These are phyloP conservation scores for Aurelia aurita complex sp. Pacific DNA, from an alignment of 30 jellyfish, hydroid and myxozoan species.

Conservation along the genomic window DNA sequence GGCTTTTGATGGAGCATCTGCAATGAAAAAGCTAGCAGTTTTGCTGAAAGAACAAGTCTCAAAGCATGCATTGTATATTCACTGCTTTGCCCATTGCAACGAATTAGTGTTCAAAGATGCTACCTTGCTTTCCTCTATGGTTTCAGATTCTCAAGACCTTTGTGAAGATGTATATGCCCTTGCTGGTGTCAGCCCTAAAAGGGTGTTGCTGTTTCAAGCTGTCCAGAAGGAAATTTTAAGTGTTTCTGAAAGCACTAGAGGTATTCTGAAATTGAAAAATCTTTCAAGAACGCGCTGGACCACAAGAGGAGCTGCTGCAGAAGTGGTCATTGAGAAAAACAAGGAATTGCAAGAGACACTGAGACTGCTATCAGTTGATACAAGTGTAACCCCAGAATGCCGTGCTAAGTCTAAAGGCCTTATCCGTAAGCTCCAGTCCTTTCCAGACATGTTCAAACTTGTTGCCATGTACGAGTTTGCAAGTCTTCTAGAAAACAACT, in stretches of 20 bases:
- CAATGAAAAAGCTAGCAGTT: background rate
- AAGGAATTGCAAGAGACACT: conserved; percentile 39
- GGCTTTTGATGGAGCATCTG: too few relatives aligned
- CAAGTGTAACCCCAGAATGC: conserved; percentile 64
- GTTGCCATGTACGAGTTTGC: conserved; percentile 37
- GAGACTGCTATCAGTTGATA: conserved; percentile 33
- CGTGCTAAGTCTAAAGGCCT: conserved; percentile 35
- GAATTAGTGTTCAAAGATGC: conserved; percentile 15
- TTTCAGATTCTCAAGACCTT: conserved; percentile 18
- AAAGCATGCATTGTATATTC: too few relatives aligned
- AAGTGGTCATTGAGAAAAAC: conserved; percentile 34
- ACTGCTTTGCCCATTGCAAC: too few relatives aligned
- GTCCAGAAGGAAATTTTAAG: conserved; percentile 47
- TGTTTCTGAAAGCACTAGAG: conserved; percentile 45
- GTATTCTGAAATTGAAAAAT: conserved; percentile 23
- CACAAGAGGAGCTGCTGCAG: conserved; percentile 67
- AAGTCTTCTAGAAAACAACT: conserved; percentile 35
- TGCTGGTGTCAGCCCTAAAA: conserved; percentile 58
- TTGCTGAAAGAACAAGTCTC: too few relatives aligned
- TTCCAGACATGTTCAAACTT: conserved; percentile 51
- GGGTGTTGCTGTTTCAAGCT: conserved; percentile 42
- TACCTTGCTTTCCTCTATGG: conserved; percentile 47
- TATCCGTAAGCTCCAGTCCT: conserved; percentile 43
- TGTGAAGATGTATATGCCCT: conserved; percentile 41
- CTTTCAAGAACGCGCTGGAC: conserved; percentile 48